phyloP scores from a whole-genome alignment of 2,113 vertebrate genomes.

The Salvelinus namaycush region DNA sequence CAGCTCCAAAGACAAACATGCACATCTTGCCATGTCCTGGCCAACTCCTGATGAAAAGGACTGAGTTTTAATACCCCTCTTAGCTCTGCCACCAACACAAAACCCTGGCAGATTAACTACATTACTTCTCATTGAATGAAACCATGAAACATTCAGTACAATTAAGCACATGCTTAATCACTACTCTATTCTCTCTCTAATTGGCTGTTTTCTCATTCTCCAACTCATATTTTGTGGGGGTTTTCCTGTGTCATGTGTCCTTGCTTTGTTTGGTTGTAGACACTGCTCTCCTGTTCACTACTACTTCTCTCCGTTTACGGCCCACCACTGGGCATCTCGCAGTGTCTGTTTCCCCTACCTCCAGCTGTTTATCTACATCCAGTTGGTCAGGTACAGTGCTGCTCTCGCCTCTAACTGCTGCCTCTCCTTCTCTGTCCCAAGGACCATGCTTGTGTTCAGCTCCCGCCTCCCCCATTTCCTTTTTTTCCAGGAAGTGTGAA shows the following conservation, averaged over 20 bases:
- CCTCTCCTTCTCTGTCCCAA: slow-evolving; percentile 69
- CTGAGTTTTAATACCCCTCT: no score
- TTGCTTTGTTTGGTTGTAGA: slow-evolving; percentile 66
- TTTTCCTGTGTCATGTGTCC: slow-evolving; percentile 24
- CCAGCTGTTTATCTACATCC: slow-evolving; percentile 99
- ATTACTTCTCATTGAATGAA: slow-evolving; percentile 19
- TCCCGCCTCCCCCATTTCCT: slow-evolving; percentile 54
- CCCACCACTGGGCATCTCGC: slow-evolving; percentile 98
- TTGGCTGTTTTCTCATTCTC: neutral
- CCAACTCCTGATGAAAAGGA: no score
- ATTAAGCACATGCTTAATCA: slow-evolving; percentile 23
- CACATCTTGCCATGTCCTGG: no score
- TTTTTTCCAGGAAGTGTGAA: slow-evolving; percentile 1
- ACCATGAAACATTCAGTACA: slow-evolving; percentile 8
- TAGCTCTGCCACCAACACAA: no score
- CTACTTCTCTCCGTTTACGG: slow-evolving; percentile 99
- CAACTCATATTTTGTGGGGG: slow-evolving; percentile 3
- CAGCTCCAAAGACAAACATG: no score
- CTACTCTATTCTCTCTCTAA: neutral
- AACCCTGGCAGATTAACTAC: neutral
- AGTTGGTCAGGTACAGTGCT: slow-evolving; percentile 95
- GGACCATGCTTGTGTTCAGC: slow-evolving; percentile 91
- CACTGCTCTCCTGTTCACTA: slow-evolving; percentile 98
- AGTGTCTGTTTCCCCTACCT: slow-evolving; percentile 99
- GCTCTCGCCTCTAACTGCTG: slow-evolving; percentile 58